phyloP scores from a whole-genome alignment of 1,140 invertebrate genomes.

The Mizuhopecten yessoensis region DNA sequence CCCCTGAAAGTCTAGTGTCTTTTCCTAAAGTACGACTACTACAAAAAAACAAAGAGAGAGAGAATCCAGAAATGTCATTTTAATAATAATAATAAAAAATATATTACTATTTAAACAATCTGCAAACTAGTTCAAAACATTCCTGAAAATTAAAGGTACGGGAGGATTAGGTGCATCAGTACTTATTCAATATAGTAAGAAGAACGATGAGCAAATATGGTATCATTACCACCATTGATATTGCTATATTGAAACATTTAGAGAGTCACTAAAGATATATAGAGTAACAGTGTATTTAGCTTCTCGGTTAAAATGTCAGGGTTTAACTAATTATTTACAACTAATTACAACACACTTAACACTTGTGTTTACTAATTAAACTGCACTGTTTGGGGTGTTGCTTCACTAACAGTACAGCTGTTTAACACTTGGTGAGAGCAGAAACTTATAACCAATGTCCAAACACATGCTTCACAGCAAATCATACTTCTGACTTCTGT shows the following conservation, averaged over 20 bases:
- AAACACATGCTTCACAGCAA: background rate
- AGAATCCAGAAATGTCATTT: background rate
- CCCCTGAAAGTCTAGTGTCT: background rate
- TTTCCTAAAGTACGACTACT: background rate
- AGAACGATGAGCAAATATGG: no score
- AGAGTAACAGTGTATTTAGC: no score
- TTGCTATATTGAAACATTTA: background rate
- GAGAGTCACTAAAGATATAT: no score
- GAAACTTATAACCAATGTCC: background rate
- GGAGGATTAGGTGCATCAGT: no score
- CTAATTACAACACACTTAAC: background rate
- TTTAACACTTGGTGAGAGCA: background rate
- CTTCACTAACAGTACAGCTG: background rate
- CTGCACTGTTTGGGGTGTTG: background rate
- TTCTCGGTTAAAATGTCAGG: no score
- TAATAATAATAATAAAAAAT: no score
- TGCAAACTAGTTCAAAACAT: background rate
- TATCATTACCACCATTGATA: background rate
- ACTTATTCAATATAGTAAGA: no score
- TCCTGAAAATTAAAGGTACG: background rate
- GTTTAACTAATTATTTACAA: background rate
- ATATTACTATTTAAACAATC: background rate
- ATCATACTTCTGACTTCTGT: no score
- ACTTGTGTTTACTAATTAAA: background rate
- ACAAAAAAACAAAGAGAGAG: no score